A percentile compares a stretch with the other conserved stretches of the same genome.
Evolutionary conservation across 2,113 vertebrate genomes (phyloP).

Genomic region (Gymnorhina tibicen): DNA sequence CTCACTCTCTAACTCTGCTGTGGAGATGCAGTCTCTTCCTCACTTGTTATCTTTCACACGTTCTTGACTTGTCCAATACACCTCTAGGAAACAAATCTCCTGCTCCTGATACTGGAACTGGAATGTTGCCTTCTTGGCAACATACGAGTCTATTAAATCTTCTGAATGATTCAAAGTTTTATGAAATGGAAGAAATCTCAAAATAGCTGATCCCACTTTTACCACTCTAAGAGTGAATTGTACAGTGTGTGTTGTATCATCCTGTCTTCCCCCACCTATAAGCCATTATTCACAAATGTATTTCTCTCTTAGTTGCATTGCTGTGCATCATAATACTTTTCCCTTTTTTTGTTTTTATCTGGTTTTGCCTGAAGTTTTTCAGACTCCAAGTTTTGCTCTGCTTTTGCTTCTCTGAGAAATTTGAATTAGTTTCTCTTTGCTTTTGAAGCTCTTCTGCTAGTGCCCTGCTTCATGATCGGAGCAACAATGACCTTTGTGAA

Average conservation of each 20-base stretch:
- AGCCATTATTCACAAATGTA: not conserved
- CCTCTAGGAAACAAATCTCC: not conserved
- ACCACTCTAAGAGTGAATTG: not conserved
- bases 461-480: not conserved
- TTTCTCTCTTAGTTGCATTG: not conserved
- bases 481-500: not conserved
- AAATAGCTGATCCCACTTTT: not conserved
- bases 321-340: not conserved
- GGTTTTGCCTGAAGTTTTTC: not conserved
- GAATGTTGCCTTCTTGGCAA: not conserved
- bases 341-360: not conserved
- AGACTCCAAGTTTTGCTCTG: not conserved
- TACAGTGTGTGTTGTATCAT: not conserved
- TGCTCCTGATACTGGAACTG: not conserved
- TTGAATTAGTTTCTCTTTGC: not conserved
- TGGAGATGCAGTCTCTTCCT: not conserved
- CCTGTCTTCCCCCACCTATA: not conserved
- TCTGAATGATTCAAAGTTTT: not conserved
- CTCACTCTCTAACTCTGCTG: not conserved
- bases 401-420: not conserved
- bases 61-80: not conserved
- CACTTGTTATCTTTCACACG: accelerated
- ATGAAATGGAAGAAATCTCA: not conserved
- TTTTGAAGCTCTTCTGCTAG: not conserved
- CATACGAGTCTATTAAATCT: not conserved